Evolutionary conservation across 2,113 vertebrate species (phyloP).

Genomic region (Apodemus speciosus): DNA sequence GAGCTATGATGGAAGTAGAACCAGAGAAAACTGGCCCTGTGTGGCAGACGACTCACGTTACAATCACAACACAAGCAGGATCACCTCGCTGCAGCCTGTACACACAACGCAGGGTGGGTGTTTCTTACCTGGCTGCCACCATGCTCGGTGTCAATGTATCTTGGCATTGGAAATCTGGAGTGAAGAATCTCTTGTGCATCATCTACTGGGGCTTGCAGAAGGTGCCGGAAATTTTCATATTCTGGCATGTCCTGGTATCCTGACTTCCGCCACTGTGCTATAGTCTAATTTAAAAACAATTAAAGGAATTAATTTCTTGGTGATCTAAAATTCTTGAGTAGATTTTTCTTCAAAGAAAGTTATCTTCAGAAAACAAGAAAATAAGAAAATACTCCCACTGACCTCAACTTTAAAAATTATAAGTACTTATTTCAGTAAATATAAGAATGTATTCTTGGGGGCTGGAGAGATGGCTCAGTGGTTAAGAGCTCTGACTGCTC

Average conservation of each 20-base stretch:
- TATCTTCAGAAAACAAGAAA: conserved; percentile 51
- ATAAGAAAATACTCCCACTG: conserved; percentile 1
- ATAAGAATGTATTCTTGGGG: not conserved
- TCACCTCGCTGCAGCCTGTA: not conserved
- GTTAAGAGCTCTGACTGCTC: no score
- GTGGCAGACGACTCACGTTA: not conserved
- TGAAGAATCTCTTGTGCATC: conserved; percentile 98
- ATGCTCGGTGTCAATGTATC: conserved; percentile 98
- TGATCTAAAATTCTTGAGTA: not conserved
- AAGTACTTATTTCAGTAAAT: conserved; percentile 27
- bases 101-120: no score
- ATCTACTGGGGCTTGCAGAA: conserved; percentile 95
- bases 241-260: conserved; percentile 97
- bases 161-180: conserved; percentile 96
- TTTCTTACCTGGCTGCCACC: conserved; percentile 95
- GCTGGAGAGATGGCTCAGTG: no score
- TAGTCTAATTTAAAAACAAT: conserved; percentile 86
- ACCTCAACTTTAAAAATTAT: not conserved
- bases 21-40: not conserved
- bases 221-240: conserved; percentile 96
- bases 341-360: conserved; percentile 16
- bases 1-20: not conserved
- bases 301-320: conserved; percentile 29
- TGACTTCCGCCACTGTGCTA: conserved; percentile 97
- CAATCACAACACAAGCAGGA: not conserved